phyloP scores from a whole-genome alignment of 2,888 invertebrate genomes.

The Pycnomerus fuliginosus region DNA sequence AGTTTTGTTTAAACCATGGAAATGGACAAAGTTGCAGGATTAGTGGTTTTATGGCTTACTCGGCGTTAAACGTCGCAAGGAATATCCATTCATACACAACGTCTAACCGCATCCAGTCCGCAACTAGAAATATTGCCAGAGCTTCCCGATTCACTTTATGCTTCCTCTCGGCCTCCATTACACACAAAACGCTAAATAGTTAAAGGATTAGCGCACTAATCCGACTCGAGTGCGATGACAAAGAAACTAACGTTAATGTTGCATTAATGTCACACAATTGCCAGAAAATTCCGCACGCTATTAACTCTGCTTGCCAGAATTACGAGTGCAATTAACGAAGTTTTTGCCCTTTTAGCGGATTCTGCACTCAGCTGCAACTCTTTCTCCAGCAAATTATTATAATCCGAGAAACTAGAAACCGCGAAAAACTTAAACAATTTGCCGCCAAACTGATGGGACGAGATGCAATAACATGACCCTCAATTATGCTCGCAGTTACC shows the following conservation, averaged over 20 bases:
- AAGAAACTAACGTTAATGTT: conserved; percentile 31
- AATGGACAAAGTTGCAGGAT: conserved; percentile 38
- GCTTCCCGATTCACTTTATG: conserved; percentile 39
- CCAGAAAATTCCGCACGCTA: conserved; percentile 24
- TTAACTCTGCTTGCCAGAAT: conserved; percentile 16
- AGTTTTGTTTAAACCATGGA: too few relatives aligned
- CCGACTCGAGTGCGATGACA: conserved; percentile 32
- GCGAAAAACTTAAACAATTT: too few relatives aligned
- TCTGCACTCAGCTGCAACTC: too few relatives aligned
- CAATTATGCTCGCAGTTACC: too few relatives aligned
- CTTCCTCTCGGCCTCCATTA: conserved; percentile 14
- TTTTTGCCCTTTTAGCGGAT: too few relatives aligned
- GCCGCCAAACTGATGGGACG: too few relatives aligned
- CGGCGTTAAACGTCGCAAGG: conserved; percentile 49
- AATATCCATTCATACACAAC: conserved; percentile 50
- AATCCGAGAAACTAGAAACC: too few relatives aligned
- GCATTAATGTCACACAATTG: conserved; percentile 28
- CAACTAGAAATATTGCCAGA: conserved; percentile 39
- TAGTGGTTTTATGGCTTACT: conserved; percentile 48
- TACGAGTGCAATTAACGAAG: too few relatives aligned
- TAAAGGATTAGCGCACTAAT: conserved; percentile 39
- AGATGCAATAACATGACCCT: too few relatives aligned
- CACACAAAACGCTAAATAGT: conserved; percentile 36
- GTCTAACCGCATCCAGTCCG: conserved; percentile 44
- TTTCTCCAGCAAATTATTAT: too few relatives aligned